Percentiles rank a stretch among this genome's conserved stretches.
Evolutionary conservation across 2,888 invertebrate species (phyloP).

Genomic region (Philereme transversata): DNA sequence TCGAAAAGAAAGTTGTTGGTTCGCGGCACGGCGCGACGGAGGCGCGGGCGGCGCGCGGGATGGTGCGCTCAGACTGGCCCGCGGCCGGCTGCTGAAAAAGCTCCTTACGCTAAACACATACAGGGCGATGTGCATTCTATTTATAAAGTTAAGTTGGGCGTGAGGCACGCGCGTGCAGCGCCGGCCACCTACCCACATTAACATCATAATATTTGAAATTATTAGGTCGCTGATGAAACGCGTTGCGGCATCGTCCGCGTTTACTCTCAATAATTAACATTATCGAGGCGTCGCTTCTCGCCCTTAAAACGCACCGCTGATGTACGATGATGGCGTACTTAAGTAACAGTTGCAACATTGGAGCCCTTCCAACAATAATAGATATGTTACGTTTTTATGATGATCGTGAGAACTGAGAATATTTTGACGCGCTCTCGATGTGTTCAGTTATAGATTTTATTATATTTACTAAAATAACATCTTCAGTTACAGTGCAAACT

Average conservation of each 20-base stretch:
- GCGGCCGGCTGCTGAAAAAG: slow-evolving; percentile 65
- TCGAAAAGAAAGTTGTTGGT: slow-evolving; percentile 41
- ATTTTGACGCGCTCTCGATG: slow-evolving; percentile 46
- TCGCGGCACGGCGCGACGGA: slow-evolving; percentile 48
- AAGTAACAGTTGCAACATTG: slow-evolving; percentile 56
- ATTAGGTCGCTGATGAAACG: slow-evolving; percentile 75
- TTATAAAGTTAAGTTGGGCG: slow-evolving; percentile 78
- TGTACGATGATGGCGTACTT: slow-evolving; percentile 25
- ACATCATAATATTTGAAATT: slow-evolving; percentile 76
- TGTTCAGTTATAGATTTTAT: slow-evolving; percentile 51
- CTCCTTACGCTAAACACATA: slow-evolving; percentile 76
- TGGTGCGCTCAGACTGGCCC: slow-evolving; percentile 67
- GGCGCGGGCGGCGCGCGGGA: slow-evolving; percentile 70
- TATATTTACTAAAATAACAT: slow-evolving; percentile 75
- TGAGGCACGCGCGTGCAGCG: slow-evolving; percentile 69
- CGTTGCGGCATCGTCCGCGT: slow-evolving; percentile 49
- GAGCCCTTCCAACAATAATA: slow-evolving; percentile 70
- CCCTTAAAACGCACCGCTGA: slow-evolving; percentile 9
- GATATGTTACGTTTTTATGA: slow-evolving; percentile 56
- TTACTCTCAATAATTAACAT: slow-evolving; percentile 40
- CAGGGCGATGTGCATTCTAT: slow-evolving; percentile 78
- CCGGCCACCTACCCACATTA: slow-evolving; percentile 62
- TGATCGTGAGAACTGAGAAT: slow-evolving; percentile 56
- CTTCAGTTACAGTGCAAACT: slow-evolving; percentile 62
- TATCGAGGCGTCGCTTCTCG: slow-evolving; percentile 7